Conservation (phyloP, 2,888 invertebrate species). For the Chaetogeoica ovagalla region DNA sequence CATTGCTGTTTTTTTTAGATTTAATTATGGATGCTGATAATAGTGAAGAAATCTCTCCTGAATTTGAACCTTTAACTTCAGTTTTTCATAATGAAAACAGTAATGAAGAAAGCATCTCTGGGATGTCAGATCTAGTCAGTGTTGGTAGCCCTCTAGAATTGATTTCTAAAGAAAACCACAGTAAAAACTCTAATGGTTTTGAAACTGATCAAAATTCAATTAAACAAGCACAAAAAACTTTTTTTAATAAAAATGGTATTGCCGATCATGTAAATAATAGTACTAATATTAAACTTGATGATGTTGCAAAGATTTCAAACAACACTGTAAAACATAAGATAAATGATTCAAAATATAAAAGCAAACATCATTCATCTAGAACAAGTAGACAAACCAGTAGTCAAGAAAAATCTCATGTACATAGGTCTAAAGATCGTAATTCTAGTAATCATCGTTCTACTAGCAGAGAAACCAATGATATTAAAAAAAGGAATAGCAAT, state of each 20-base stretch:
- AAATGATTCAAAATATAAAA: constrained; percentile 17
- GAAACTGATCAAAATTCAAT: not conserved
- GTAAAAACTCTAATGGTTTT: constrained; percentile 21
- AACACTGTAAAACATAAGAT: not conserved
- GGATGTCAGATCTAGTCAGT: constrained; percentile 40
- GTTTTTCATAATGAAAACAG: constrained; percentile 30
- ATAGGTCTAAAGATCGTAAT: constrained; percentile 26
- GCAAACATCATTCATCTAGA: constrained; percentile 15
- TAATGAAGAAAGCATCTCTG: constrained; percentile 37
- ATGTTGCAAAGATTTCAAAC: not conserved
- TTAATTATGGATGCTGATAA: not conserved
- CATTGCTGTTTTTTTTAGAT: constrained; percentile 18
- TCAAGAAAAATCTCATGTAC: constrained; percentile 6
- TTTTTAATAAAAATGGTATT: constrained; percentile 24
- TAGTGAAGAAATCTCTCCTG: constrained; percentile 27
- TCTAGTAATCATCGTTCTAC: constrained; percentile 28
- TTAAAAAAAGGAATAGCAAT: constrained; percentile 14
- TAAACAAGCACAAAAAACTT: not conserved
- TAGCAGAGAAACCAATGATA: constrained; percentile 19
- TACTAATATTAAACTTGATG: not conserved
- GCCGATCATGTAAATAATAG: not conserved
- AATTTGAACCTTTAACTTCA: constrained; percentile 39
- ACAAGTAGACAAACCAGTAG: not conserved
- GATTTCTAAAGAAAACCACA: constrained; percentile 7
- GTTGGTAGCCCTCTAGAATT: constrained; percentile 27